Evolutionary conservation across 2,113 vertebrate species (phyloP).

Genomic region (Thinocorus orbignyianus): DNA sequence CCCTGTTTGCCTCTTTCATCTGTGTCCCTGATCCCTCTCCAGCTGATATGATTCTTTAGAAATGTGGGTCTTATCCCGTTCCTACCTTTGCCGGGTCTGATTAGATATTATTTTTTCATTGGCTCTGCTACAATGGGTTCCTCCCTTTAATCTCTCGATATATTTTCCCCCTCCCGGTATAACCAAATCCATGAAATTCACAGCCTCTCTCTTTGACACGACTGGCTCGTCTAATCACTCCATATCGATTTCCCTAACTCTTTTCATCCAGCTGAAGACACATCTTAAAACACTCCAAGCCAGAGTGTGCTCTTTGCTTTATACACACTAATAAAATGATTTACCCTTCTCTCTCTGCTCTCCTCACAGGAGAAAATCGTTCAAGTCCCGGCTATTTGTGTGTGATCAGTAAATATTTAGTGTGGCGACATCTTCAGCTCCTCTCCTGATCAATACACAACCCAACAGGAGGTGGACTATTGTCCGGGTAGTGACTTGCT

Average conservation of each 20-base stretch:
- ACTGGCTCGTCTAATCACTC: slow-evolving; percentile 83
- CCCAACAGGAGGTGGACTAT: slow-evolving; percentile 82
- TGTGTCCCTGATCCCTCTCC: slow-evolving; percentile 27
- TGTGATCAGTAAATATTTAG: slow-evolving; percentile 99
- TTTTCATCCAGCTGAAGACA: slow-evolving; percentile 88
- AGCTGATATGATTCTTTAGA: slow-evolving; percentile 50
- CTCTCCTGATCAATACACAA: slow-evolving; percentile 88
- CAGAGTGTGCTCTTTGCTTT: slow-evolving; percentile 88
- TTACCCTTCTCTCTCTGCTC: slow-evolving; percentile 84
- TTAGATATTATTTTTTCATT: slow-evolving; percentile 72
- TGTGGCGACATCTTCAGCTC: slow-evolving; percentile 89
- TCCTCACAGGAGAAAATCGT: slow-evolving; percentile 88
- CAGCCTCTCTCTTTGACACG: slow-evolving; percentile 71
- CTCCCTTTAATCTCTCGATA: slow-evolving; percentile 55
- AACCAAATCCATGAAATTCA: slow-evolving; percentile 75
- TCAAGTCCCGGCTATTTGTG: slow-evolving; percentile 89
- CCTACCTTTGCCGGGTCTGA: slow-evolving; percentile 56
- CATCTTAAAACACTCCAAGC: slow-evolving; percentile 86
- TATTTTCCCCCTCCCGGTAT: slow-evolving; percentile 55
- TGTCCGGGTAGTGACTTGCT: slow-evolving; percentile 79
- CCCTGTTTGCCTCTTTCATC: slow-evolving; percentile 30
- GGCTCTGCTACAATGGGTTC: slow-evolving; percentile 63
- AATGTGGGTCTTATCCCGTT: slow-evolving; percentile 53
- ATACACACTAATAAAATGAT: slow-evolving; percentile 95
- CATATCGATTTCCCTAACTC: slow-evolving; percentile 91